Evolutionary conservation across 2,888 invertebrate species (phyloP).

Genomic region (Phragmatobia fuliginosa): DNA sequence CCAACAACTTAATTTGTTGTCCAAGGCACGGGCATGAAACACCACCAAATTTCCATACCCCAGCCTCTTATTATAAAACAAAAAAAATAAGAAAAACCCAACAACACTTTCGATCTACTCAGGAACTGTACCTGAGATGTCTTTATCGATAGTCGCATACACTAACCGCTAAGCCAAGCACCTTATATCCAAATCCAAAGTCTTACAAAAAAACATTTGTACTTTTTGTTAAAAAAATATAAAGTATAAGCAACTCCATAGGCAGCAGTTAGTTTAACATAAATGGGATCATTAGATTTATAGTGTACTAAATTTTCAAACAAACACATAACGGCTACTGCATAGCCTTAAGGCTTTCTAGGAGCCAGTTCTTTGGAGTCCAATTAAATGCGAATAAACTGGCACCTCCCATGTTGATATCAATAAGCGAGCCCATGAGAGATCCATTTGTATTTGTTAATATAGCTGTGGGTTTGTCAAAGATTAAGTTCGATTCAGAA

Average conservation of each 20-base stretch:
- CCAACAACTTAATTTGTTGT: too few relatives aligned
- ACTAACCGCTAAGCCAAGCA: too few relatives aligned
- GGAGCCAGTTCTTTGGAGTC: conserved; percentile 53
- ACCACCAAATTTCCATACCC: too few relatives aligned
- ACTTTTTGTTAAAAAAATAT: background rate
- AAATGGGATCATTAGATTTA: background rate
- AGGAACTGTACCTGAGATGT: too few relatives aligned
- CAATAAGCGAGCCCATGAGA: conserved; percentile 67
- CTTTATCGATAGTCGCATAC: too few relatives aligned
- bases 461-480: conserved; percentile 54
- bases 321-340: conserved; percentile 20
- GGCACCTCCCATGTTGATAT: conserved; percentile 74
- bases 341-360: conserved; percentile 32
- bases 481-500: conserved; percentile 47
- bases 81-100: too few relatives aligned
- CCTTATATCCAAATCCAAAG: too few relatives aligned
- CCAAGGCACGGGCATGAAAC: too few relatives aligned
- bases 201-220: background rate
- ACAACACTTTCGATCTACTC: too few relatives aligned
- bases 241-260: background rate
- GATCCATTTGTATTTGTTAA: conserved; percentile 71
- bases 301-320: conserved; percentile 12
- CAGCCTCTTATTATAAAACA: too few relatives aligned
- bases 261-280: background rate
- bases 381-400: conserved; percentile 74